These are phyloP conservation scores for Drosophila sproati DNA, from an alignment of 1,140 invertebrate species.

Conservation along the genomic window DNA sequence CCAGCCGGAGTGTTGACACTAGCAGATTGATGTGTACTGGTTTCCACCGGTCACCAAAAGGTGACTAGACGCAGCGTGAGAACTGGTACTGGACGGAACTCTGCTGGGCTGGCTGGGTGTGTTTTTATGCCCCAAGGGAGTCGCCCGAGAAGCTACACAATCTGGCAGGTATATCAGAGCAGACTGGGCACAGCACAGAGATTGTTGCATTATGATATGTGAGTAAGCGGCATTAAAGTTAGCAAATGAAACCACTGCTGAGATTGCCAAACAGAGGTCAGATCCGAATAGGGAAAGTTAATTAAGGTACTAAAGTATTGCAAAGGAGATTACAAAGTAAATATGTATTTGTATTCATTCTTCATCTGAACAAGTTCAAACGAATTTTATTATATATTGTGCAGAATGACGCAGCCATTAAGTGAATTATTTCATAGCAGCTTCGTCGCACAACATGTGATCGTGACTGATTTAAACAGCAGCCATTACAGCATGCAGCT, in stretches of 20 bases:
- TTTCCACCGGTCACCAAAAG: slow-evolving; percentile 59
- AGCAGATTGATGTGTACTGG: slow-evolving; percentile 78
- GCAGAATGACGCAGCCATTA: slow-evolving; percentile 20
- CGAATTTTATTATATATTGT: slow-evolving; percentile 21
- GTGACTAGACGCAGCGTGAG: slow-evolving; percentile 68
- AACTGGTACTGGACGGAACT: slow-evolving; percentile 52
- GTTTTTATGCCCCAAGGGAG: slow-evolving; percentile 66
- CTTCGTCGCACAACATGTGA: slow-evolving; percentile 15
- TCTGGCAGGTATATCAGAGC: slow-evolving; percentile 35
- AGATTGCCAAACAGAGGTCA: slow-evolving; percentile 16
- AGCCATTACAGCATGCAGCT: slow-evolving; percentile 23
- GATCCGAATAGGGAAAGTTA: background rate
- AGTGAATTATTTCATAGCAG: slow-evolving; percentile 36
- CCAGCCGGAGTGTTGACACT: slow-evolving; percentile 65
- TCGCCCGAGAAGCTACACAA: slow-evolving; percentile 22
- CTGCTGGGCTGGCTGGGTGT: slow-evolving; percentile 23
- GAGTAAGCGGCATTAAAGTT: background rate
- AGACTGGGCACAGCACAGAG: slow-evolving; percentile 7
- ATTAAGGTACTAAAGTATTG: background rate
- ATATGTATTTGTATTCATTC: background rate
- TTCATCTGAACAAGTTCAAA: background rate
- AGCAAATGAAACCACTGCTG: background rate
- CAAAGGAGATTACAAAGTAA: background rate
- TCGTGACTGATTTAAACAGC: slow-evolving; percentile 51
- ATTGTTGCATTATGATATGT: slow-evolving; percentile 25